Base-by-base conservation (phyloP, 2,888 invertebrate genomes). In the Tinea pellionella region DNA sequence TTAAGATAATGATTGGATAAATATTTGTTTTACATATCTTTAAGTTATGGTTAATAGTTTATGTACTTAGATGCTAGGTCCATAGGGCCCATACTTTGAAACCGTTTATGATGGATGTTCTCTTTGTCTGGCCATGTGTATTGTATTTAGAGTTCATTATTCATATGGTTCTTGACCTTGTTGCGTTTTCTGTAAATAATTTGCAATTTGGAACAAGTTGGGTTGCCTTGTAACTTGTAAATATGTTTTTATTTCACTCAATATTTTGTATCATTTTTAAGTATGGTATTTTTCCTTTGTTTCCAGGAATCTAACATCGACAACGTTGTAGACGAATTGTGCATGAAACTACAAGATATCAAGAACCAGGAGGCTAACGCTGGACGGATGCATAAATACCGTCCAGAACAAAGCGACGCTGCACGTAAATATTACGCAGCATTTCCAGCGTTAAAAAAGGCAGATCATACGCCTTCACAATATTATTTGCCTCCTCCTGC, bases 301-400 rank as follows among this genome's bases (percentile, higher is more conserved):
- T 85, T 90, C 68, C 89, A 95, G 94, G 92, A 92, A 82, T 90
- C 91, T 82, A 93, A 93, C 77, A 92, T 95, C 72, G 94, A 94
- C 88, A 90, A 90, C 72, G 89, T 95, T 77, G 93, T 95, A 67
- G 94, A 95, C 81, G 94, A 95, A 88, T 89, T 95, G 74, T 94
- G 93, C 81, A 90, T 89, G 67, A 92, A 92, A 83, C 87, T 95
- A 70, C 92, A 93, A 78, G 92, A 93, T 79, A 89, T 92, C 69
- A 91, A 80, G 68, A 78, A 84, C 69, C 74, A 76, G 72, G 78
- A 78, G 67, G 69, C 47, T 9, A n/a, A 2, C 2, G 47, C 9
- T 47, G 47, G 24, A 53, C 53, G 79, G 77, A 90, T 87, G 86
- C 86, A 84, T 71, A 80, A 80, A 69, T 75, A 80, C 69, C 89